Conservation (phyloP, 2,888 invertebrate genomes). For the Sesia apiformis region DNA sequence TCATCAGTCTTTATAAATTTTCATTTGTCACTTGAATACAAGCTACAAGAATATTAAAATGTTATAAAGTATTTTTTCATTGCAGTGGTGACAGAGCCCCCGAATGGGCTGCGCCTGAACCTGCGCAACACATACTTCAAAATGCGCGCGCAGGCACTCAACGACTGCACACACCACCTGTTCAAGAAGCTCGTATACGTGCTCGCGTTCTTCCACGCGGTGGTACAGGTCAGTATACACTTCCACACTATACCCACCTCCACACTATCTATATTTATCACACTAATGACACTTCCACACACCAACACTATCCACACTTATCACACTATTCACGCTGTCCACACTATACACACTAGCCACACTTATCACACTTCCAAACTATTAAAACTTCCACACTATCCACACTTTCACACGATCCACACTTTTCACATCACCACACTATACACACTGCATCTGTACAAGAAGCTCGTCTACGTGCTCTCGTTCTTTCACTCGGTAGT, state of each 20-base stretch:
- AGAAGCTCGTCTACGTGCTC: slow-evolving; percentile 87
- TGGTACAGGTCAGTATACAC: slow-evolving; percentile 78
- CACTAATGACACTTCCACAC: too few species aligned
- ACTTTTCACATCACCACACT: slow-evolving; percentile 66
- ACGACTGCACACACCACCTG: slow-evolving; percentile 82
- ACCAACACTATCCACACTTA: too few species aligned
- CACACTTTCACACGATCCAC: too few species aligned
- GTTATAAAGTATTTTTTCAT: too few species aligned
- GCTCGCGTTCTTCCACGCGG: slow-evolving; percentile 94
- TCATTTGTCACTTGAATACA: neutral
- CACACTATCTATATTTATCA: too few species aligned
- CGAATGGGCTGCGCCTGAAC: slow-evolving; percentile 92
- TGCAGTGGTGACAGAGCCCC: slow-evolving; percentile 93
- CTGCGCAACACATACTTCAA: slow-evolving; percentile 92
- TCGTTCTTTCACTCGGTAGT: slow-evolving; percentile 96
- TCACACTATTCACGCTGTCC: too few species aligned
- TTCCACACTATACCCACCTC: too few species aligned
- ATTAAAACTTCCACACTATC: too few species aligned
- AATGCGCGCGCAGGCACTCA: slow-evolving; percentile 82
- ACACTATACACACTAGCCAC: too few species aligned
- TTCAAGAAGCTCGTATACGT: slow-evolving; percentile 90
- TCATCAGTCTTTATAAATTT: neutral
- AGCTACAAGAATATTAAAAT: neutral
- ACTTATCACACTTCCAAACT: too few species aligned
- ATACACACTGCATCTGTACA: slow-evolving; percentile 89